These are phyloP conservation scores for Phengaris arion DNA, from an alignment of 2,888 invertebrate genomes.

Conservation along the genomic window DNA sequence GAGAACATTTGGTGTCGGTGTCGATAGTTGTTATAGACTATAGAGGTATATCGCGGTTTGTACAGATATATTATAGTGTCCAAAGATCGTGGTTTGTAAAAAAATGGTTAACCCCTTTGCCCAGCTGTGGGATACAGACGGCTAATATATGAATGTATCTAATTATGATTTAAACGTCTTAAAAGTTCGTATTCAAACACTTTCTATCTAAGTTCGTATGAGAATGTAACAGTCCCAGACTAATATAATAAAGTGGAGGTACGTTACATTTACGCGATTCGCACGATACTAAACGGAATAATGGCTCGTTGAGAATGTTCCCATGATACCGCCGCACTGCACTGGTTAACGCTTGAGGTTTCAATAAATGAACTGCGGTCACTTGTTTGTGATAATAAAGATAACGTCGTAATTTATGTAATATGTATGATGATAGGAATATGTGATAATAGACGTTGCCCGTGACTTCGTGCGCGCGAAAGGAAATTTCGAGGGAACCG, in stretches of 20 bases:
- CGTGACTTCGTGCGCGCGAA: no score
- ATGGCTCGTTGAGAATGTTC: constrained; percentile 5
- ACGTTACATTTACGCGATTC: constrained; percentile 18
- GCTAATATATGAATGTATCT: no score
- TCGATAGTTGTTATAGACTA: neutral
- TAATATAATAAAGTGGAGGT: constrained; percentile 1
- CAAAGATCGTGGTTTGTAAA: no score
- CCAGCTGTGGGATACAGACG: no score
- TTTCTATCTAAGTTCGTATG: neutral
- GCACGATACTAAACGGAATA: constrained; percentile 11
- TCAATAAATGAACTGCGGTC: neutral
- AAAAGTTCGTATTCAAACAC: no score
- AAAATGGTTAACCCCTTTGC: no score
- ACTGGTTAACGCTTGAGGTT: constrained; percentile 8
- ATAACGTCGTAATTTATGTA: neutral
- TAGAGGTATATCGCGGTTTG: no score
- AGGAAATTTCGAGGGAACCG: no score
- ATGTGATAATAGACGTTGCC: neutral
- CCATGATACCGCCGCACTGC: neutral
- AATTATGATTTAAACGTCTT: no score
- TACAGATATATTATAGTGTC: no score
- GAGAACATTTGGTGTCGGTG: neutral
- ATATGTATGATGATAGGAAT: neutral
- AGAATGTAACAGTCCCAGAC: neutral
- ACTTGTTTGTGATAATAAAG: neutral